Evolutionary conservation across 2,797 vertebrate species (phyloP), one percentile per base, ranked within the genome.

Genomic region (Sebastes iracundus): DNA sequence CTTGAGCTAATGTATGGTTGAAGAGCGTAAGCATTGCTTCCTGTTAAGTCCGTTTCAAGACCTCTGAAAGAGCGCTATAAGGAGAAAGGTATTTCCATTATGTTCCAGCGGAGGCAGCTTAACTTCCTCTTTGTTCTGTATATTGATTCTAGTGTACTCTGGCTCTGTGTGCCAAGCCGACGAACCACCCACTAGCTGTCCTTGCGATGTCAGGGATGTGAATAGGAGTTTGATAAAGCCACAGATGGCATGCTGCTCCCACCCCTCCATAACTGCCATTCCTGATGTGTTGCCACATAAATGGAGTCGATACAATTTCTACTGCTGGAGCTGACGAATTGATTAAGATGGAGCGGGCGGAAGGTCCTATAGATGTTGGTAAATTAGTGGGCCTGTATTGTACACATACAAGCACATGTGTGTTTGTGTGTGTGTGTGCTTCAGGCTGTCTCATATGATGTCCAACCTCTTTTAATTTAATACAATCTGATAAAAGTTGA

Each of bases 171-270:
- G 75, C 82, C 82, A 67, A 83, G 85, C 85, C 82, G 73, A 78
- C 22, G 1, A 74, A 75, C 85, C 87, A 84, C 89, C 90, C 90
- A 93, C 90, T 87, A 90, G 87, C 90, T 89, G 91, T 92, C 90
- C 88, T 92, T 89, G 82, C 81, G 62, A 68, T 88, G 90, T 90
- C 83, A 84, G 66, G 35, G 73, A 85, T 87, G 90, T 86, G 87
- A 92, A 92, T 87, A 84, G 86, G 84, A 65, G 80, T 85, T 91
- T 90, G 83, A 93, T 90, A 87, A 87, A 89, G 79, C 81, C 88
- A 84, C 88, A 93, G 86, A 93, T 90, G 92, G 85, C 83, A 64
- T 83, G 79, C 83, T 77, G 77, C 84, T 91, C 80, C 81, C 72
- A 25, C 68, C 77, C 74, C 75, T 82, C 87, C 81, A 52, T 87